A percentile compares a stretch with the other conserved stretches of the same genome.
These are phyloP conservation scores for Metridium senile DNA, from an alignment of 92 coral and sea anemone genomes.

Conservation along the genomic window DNA sequence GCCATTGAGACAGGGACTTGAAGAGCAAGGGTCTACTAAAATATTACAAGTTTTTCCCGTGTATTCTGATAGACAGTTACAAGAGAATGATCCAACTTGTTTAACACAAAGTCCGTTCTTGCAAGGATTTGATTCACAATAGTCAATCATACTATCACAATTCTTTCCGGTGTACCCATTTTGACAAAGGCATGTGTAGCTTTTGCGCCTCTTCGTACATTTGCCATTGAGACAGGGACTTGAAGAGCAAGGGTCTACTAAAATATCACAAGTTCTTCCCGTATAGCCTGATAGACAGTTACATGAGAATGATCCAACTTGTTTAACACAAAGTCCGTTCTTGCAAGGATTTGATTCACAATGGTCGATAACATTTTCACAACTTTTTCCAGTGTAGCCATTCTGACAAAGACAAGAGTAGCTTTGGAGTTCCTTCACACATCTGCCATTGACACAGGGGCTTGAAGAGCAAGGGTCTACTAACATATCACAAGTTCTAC, in stretches of 20 bases:
- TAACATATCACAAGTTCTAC: constrained; percentile 49
- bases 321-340: constrained; percentile 64
- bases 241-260: constrained; percentile 53
- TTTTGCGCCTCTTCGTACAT: constrained; percentile 22
- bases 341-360: constrained; percentile 74
- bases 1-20: constrained; percentile 78
- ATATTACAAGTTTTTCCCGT: constrained; percentile 62
- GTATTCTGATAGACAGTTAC: constrained; percentile 63
- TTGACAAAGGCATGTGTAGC: constrained; percentile 51
- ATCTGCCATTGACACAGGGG: constrained; percentile 74
- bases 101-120: constrained; percentile 64
- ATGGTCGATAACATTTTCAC: constrained; percentile 65
- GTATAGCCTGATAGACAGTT: constrained; percentile 57
- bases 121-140: constrained; percentile 76
- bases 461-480: constrained; percentile 59
- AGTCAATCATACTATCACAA: constrained; percentile 67
- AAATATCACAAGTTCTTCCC: constrained; percentile 58
- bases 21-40: constrained; percentile 48
- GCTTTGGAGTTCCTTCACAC: constrained; percentile 14
- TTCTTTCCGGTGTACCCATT: constrained; percentile 62
- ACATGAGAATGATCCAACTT: constrained; percentile 60
- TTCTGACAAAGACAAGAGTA: constrained; percentile 55
- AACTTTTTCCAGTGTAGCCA: constrained; percentile 67
- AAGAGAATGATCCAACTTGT: constrained; percentile 52
- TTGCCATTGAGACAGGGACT: constrained; percentile 74